These are phyloP conservation scores for Dermatemys mawii DNA, from an alignment of 2,113 vertebrate species.

Conservation along the genomic window DNA sequence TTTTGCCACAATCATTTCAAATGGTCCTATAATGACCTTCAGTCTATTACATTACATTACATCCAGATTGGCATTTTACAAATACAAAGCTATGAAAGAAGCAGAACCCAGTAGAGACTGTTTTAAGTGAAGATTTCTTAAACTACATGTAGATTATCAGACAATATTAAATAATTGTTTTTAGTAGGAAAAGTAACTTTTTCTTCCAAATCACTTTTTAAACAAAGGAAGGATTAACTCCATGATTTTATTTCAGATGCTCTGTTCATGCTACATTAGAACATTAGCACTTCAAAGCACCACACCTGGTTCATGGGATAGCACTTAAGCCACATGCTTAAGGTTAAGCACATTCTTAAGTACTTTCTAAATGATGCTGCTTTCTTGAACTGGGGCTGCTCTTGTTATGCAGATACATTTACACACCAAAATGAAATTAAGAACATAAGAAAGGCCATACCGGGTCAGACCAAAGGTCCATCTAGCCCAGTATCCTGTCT, in stretches of 20 bases:
- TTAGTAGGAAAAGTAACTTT: background rate
- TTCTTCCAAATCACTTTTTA: background rate
- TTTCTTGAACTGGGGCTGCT: background rate
- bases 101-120: background rate
- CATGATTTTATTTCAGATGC: background rate
- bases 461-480: too few species aligned
- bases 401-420: background rate
- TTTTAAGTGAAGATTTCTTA: background rate
- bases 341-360: background rate
- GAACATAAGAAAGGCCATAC: too few species aligned
- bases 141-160: background rate
- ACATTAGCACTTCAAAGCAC: background rate
- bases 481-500: too few species aligned
- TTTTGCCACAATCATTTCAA: background rate
- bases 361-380: background rate
- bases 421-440: background rate
- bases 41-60: background rate
- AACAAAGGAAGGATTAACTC: background rate
- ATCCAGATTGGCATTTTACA: background rate
- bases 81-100: background rate
- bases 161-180: background rate
- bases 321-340: background rate
- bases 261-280: background rate
- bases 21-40: background rate
- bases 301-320: background rate